Conservation (phyloP, 2,797 vertebrate species). For the Sebastes oblongus region DNA sequence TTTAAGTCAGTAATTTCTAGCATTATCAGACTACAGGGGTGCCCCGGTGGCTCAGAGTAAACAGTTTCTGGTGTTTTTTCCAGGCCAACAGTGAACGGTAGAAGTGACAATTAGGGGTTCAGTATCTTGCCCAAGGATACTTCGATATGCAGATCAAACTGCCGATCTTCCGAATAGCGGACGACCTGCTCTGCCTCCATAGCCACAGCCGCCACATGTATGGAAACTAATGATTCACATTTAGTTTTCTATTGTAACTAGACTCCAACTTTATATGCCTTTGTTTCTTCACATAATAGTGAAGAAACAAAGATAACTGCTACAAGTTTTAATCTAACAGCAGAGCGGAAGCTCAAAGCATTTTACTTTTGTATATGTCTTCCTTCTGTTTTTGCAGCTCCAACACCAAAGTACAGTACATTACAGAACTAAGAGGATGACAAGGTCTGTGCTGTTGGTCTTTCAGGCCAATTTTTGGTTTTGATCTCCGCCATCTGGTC, state of each 20-base stretch:
- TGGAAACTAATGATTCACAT: not conserved
- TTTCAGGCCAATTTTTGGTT: not conserved
- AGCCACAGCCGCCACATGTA: too few relatives aligned
- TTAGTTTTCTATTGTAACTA: not conserved
- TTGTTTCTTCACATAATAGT: not conserved
- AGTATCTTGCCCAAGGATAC: too few relatives aligned
- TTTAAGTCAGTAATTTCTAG: not conserved
- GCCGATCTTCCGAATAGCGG: too few relatives aligned
- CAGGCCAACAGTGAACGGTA: not conserved
- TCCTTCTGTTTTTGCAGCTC: not conserved
- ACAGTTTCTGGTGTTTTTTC: not conserved
- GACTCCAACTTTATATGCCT: not conserved
- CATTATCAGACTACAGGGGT: not conserved
- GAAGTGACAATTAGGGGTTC: not conserved
- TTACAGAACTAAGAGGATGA: not conserved
- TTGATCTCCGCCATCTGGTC: conserved; percentile 13
- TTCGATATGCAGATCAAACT: too few relatives aligned
- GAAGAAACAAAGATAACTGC: not conserved
- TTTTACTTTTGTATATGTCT: not conserved
- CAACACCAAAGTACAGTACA: not conserved
- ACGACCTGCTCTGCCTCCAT: too few relatives aligned
- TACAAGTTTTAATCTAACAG: not conserved
- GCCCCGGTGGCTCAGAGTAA: not conserved
- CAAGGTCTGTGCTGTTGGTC: not conserved
- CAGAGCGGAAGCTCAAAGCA: not conserved